Evolutionary conservation across 2,888 invertebrate genomes (phyloP).

Genomic region (Papilio gigon): DNA sequence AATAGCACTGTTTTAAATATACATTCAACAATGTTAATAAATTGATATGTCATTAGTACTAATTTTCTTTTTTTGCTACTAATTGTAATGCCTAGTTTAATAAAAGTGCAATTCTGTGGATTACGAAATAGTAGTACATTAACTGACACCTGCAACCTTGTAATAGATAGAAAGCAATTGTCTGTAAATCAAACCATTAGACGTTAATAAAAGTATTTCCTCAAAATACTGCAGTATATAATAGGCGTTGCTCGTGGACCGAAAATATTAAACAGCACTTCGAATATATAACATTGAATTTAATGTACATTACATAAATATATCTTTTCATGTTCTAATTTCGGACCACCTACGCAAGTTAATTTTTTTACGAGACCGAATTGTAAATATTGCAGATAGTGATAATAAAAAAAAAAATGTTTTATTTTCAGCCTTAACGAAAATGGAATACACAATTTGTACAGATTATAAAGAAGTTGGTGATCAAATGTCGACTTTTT

Average conservation of each 20-base stretch:
- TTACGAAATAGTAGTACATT: slow-evolving; percentile 76
- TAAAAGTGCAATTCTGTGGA: slow-evolving; percentile 67
- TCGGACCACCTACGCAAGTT: slow-evolving; percentile 47
- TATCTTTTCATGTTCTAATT: slow-evolving; percentile 43
- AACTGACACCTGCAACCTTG: slow-evolving; percentile 77
- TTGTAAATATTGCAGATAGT: not conserved
- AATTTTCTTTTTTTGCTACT: slow-evolving; percentile 67
- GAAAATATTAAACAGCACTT: slow-evolving; percentile 18
- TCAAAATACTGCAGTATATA: slow-evolving; percentile 49
- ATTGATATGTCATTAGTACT: slow-evolving; percentile 75
- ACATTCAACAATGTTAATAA: slow-evolving; percentile 75
- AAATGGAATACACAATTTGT: slow-evolving; percentile 52
- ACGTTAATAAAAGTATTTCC: slow-evolving; percentile 73
- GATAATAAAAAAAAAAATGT: not conserved
- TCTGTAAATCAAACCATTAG: slow-evolving; percentile 61
- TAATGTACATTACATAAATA: slow-evolving; percentile 27
- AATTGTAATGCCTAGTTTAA: slow-evolving; percentile 62
- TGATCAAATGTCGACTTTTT: slow-evolving; percentile 55
- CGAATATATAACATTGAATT: slow-evolving; percentile 5
- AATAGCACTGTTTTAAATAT: slow-evolving; percentile 75
- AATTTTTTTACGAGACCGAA: slow-evolving; percentile 19
- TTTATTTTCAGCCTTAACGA: slow-evolving; percentile 51
- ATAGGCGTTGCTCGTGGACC: slow-evolving; percentile 40
- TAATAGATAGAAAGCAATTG: slow-evolving; percentile 75
- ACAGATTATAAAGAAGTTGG: slow-evolving; percentile 52